These are phyloP conservation scores for Agrochola circellaris DNA, from an alignment of 2,888 invertebrate species.

Conservation along the genomic window DNA sequence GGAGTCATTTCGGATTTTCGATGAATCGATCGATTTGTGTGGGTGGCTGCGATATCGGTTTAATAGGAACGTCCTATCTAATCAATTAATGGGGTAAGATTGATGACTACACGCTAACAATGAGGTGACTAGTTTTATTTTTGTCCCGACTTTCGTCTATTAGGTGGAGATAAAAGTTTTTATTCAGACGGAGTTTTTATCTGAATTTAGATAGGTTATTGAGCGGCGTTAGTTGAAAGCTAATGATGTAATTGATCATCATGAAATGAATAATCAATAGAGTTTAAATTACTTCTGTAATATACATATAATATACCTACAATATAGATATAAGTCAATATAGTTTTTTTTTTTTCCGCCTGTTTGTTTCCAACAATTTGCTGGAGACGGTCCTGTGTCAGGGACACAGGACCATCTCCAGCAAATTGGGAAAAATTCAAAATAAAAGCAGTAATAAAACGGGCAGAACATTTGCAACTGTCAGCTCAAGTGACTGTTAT, in stretches of 20 bases:
- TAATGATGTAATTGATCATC: constrained; percentile 12
- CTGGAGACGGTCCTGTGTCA: no score
- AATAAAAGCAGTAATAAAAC: constrained; percentile 50
- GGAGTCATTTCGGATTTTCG: constrained; percentile 53
- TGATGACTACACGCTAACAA: constrained; percentile 81
- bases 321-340: background rate
- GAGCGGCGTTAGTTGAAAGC: constrained; percentile 35
- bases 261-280: background rate
- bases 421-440: constrained; percentile 28
- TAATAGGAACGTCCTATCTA: constrained; percentile 82
- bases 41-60: constrained; percentile 80
- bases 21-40: constrained; percentile 68
- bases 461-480: constrained; percentile 54
- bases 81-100: constrained; percentile 86
- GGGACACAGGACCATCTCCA: background rate
- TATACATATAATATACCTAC: background rate
- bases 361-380: background rate
- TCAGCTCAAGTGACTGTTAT: constrained; percentile 60
- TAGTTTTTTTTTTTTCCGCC: no score
- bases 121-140: constrained; percentile 77
- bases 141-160: constrained; percentile 56
- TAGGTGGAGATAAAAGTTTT: constrained; percentile 71
- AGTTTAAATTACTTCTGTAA: background rate
- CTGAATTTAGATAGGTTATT: constrained; percentile 53
- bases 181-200: constrained; percentile 56